Conservation (phyloP, 1,140 invertebrate species). For the Orchesella cincta region DNA sequence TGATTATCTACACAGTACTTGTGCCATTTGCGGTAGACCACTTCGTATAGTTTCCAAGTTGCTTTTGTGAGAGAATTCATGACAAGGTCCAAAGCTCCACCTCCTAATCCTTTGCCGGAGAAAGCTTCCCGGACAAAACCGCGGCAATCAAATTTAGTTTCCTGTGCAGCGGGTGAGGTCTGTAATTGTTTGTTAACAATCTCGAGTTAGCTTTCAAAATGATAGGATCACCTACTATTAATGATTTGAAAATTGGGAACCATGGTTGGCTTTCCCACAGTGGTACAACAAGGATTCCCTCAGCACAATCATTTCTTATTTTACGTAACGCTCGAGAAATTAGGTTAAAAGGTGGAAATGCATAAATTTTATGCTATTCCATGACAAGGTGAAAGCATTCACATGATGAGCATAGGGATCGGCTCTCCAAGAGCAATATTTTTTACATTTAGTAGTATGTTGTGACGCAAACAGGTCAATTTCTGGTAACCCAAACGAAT, state of each 20-base stretch:
- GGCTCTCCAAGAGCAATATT: background rate
- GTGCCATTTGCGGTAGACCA: background rate
- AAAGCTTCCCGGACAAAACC: background rate
- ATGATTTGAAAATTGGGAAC: background rate
- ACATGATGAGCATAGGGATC: background rate
- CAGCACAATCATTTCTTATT: background rate
- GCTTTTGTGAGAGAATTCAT: background rate
- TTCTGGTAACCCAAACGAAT: background rate
- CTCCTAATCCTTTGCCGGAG: background rate
- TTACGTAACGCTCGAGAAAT: background rate
- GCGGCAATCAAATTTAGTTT: slow-evolving; percentile 7
- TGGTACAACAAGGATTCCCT: background rate
- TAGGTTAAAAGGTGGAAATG: slow-evolving; percentile 14
- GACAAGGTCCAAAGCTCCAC: background rate
- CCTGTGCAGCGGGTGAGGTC: background rate
- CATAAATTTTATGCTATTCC: background rate
- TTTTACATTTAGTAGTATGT: background rate
- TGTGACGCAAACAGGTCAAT: background rate
- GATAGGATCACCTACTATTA: background rate
- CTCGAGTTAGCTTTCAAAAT: background rate
- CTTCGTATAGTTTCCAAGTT: background rate
- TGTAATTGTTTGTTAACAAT: background rate
- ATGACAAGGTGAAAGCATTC: background rate
- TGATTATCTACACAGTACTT: background rate
- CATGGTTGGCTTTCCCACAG: background rate